Evolutionary conservation across 2,888 invertebrate genomes (phyloP).

Genomic region (Embidobia sp.): DNA sequence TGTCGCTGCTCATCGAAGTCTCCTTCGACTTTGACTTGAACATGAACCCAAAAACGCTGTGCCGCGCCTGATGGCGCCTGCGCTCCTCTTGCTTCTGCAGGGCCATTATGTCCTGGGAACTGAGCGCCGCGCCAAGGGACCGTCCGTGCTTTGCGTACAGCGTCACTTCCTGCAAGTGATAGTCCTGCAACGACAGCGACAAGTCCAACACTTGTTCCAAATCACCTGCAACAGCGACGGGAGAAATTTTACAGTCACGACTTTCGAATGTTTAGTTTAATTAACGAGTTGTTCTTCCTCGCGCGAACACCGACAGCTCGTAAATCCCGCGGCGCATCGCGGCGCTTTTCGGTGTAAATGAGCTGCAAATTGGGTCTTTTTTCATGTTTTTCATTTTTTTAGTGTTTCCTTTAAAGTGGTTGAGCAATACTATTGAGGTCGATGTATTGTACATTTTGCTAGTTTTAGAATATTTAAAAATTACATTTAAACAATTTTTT

Average conservation of each 20-base stretch:
- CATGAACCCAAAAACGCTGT: slow-evolving; percentile 83
- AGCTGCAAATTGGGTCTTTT: too few species aligned
- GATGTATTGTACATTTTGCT: too few species aligned
- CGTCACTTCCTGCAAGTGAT: slow-evolving; percentile 86
- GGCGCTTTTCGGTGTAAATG: too few species aligned
- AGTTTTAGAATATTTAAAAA: too few species aligned
- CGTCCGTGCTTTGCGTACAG: slow-evolving; percentile 82
- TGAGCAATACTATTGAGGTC: too few species aligned
- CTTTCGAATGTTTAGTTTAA: slow-evolving; percentile 23
- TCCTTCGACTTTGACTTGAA: slow-evolving; percentile 81
- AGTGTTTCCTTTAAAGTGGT: too few species aligned
- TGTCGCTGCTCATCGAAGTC: slow-evolving; percentile 82
- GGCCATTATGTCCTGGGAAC: slow-evolving; percentile 84
- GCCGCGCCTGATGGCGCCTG: slow-evolving; percentile 82
- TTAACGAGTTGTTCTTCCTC: not conserved
- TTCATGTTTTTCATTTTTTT: too few species aligned
- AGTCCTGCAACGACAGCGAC: slow-evolving; percentile 84
- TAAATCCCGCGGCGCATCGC: too few species aligned
- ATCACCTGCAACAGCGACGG: slow-evolving; percentile 80
- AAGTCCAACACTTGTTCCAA: slow-evolving; percentile 84
- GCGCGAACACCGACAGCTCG: slow-evolving; percentile 19
- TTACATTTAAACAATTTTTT: too few species aligned
- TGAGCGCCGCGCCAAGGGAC: slow-evolving; percentile 80
- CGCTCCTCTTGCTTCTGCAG: slow-evolving; percentile 84
- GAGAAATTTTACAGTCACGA: slow-evolving; percentile 32